Conservation (phyloP, 2,797 vertebrate species). For the Calcarius lapponicus region DNA sequence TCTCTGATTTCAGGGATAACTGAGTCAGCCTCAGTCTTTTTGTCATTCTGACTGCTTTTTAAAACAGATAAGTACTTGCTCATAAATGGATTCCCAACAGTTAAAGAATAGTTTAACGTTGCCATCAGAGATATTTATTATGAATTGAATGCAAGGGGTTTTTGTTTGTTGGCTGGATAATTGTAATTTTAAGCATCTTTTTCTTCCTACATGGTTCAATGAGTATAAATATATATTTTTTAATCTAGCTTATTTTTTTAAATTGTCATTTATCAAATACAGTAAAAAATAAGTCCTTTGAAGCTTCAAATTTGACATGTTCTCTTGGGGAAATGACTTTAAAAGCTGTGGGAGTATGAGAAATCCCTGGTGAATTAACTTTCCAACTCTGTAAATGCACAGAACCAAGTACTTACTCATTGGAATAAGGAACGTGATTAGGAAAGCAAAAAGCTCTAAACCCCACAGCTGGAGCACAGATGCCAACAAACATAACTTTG, state of each 20-base stretch:
- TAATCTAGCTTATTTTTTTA: neutral
- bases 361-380: neutral
- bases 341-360: neutral
- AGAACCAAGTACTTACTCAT: neutral
- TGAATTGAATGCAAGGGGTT: neutral
- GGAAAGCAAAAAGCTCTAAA: neutral
- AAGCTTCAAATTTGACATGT: neutral
- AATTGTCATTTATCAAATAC: neutral
- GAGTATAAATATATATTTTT: neutral
- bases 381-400: neutral
- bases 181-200: neutral
- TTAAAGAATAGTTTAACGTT: neutral
- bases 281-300: neutral
- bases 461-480: conserved; percentile 38
- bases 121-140: neutral
- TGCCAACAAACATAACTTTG: neutral
- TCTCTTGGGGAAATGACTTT: neutral
- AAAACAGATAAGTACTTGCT: neutral
- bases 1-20: neutral
- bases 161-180: neutral
- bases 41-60: neutral
- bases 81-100: neutral
- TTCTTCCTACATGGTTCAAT: neutral
- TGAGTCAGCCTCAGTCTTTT: neutral
- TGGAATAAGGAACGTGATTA: neutral